Conservation (phyloP, 2,797 vertebrate species). For the Mareca strepera region DNA sequence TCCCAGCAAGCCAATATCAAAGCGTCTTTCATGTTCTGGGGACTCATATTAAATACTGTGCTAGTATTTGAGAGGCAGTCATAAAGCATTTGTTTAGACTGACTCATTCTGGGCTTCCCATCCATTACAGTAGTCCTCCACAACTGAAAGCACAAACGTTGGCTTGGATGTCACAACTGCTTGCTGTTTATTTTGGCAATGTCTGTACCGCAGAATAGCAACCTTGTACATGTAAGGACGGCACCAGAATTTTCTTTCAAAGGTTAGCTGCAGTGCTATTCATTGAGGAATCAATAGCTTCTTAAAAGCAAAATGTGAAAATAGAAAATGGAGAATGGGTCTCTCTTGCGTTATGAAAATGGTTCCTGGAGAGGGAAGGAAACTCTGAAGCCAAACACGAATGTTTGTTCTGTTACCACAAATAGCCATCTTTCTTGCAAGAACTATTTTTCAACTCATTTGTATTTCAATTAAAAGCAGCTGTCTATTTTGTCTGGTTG, state of each 20-base stretch:
- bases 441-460: neutral
- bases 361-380: neutral
- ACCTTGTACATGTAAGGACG: accelerated
- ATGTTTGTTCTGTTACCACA: neutral
- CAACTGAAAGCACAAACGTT: neutral
- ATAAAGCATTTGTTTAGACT: neutral
- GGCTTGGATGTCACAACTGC: neutral
- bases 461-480: neutral
- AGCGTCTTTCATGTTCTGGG: neutral
- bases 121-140: neutral
- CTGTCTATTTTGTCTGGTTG: neutral
- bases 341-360: accelerated
- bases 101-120: neutral
- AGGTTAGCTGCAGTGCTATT: neutral
- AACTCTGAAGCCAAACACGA: neutral
- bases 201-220: neutral
- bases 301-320: neutral
- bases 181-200: neutral
- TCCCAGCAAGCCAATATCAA: neutral
- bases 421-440: neutral
- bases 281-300: neutral
- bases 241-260: neutral
- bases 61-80: neutral
- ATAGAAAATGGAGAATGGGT: accelerated
- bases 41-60: accelerated